phyloP scores from a whole-genome alignment of 2,797 vertebrate genomes.

The Cossypha dichroa region DNA sequence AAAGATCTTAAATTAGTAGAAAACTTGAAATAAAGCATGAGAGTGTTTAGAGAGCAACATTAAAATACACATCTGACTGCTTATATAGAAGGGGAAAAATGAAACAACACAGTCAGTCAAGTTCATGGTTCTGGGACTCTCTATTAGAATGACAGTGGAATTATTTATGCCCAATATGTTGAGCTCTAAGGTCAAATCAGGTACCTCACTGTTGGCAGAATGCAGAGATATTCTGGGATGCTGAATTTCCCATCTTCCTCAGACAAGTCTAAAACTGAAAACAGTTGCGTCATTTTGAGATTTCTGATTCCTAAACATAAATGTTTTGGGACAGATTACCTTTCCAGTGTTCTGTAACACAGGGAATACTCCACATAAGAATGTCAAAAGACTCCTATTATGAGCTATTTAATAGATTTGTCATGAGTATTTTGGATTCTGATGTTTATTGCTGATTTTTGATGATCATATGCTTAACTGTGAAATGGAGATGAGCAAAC shows the following conservation, averaged over 20 bases:
- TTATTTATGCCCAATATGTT: neutral
- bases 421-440: neutral
- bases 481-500: neutral
- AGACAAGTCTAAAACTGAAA: neutral
- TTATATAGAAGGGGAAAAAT: neutral
- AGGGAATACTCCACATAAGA: neutral
- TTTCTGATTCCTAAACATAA: neutral
- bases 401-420: neutral
- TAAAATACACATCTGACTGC: neutral
- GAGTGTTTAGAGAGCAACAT: neutral
- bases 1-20: neutral
- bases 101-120: neutral
- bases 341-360: neutral
- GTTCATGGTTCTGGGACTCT: neutral
- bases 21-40: neutral
- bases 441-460: neutral
- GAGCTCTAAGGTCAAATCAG: neutral
- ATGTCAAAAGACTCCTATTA: neutral
- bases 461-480: neutral
- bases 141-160: neutral
- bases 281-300: neutral
- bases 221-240: neutral
- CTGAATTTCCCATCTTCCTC: neutral
- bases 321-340: neutral
- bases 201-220: neutral